phyloP scores from a whole-genome alignment of 2,797 vertebrate genomes.

The Bucorvus abyssinicus region DNA sequence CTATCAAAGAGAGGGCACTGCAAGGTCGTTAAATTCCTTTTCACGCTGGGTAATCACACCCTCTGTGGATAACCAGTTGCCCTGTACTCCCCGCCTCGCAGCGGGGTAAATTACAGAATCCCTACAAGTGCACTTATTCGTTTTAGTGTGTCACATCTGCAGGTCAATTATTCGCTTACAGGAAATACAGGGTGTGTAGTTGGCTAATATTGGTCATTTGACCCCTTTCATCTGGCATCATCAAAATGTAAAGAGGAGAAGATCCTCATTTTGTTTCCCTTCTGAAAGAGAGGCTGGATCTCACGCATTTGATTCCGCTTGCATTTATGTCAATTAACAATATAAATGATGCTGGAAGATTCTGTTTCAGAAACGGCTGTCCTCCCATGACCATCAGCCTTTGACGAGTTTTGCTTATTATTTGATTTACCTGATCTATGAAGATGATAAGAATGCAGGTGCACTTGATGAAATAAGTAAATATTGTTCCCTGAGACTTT shows the following conservation, averaged over 20 bases:
- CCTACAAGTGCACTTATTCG: not conserved
- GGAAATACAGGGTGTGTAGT: not conserved
- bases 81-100: not conserved
- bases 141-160: not conserved
- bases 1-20: not conserved
- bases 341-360: not conserved
- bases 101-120: not conserved
- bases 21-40: not conserved
- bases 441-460: not conserved
- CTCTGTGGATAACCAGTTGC: not conserved
- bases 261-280: not conserved
- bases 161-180: not conserved
- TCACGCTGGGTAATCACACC: constrained; percentile 9
- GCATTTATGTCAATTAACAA: not conserved
- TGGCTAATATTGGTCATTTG: not conserved
- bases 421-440: not conserved
- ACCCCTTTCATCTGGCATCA: not conserved
- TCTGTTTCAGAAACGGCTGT: not conserved
- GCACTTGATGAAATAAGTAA: not conserved
- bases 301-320: not conserved
- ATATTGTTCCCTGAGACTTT: not conserved
- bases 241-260: not conserved
- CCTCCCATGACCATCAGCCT: not conserved
- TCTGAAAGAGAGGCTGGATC: not conserved
- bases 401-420: not conserved